Base-by-base conservation (phyloP, 2,888 invertebrate species). In the Dasypogon diadema region DNA sequence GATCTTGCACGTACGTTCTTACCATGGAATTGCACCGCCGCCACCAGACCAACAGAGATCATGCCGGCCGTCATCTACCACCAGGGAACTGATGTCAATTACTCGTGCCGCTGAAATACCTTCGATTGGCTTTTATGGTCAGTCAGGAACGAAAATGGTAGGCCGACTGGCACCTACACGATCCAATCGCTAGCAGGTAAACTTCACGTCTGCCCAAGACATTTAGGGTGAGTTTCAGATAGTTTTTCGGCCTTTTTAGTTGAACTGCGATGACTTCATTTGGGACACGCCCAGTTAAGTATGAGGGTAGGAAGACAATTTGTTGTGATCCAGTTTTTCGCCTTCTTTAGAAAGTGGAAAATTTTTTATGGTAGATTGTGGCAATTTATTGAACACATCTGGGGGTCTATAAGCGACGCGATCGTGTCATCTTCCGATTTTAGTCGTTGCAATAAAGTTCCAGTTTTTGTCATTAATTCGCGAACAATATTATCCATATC, bases 111-210 rank as follows among this genome's bases (percentile, higher is more conserved):
- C 42, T 42, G 42, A 42, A 42, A 42, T 42, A 42, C 42, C 21
- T 54, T 54, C 21, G 54, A 16, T 22, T 2, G 54, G 21, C 54
- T 10, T 54, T 54, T 54, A 54, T 54, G 54, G 54, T 12, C 8
- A 21, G 54, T 8, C 54, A 54, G 54, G 54, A 54, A 54, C 54
- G 22, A 54, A 54, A 18, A 54, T 21, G 54, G 54, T 54, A 54
- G 54, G 54, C 54, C 6, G 54, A 22, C 18, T 54, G 18, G 21
- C 54, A 10, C 54, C 54, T 54, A 54, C 54, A 22, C 10, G 54
- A 18, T 54, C 10, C 18, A 16, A 54, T 21, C 6, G 54, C 54
- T 8, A 21, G 2, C 54, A 54, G 54, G 54, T 54, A 54, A 22
- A 18, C 21, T 18, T 54, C 22, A 18, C 21, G 21, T 54, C 21